These are phyloP conservation scores for Macrotus californicus DNA, from an alignment of 2,113 vertebrate genomes.

Conservation along the genomic window DNA sequence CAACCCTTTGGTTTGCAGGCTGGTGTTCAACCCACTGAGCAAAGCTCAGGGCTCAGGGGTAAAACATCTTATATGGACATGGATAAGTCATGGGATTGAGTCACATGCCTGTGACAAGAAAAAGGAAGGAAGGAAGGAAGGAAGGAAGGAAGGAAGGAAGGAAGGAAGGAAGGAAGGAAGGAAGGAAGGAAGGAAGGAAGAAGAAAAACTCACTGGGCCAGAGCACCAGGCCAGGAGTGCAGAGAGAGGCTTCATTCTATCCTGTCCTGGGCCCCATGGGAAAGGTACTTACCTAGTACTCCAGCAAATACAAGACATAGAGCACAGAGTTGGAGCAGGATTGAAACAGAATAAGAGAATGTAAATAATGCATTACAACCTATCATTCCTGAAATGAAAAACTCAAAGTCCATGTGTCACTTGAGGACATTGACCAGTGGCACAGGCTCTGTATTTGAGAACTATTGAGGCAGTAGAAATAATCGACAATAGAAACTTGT, in stretches of 20 bases:
- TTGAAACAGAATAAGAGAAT: background rate
- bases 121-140: too few relatives aligned
- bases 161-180: too few relatives aligned
- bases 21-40: too few relatives aligned
- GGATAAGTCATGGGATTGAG: background rate
- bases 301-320: background rate
- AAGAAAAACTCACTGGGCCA: background rate
- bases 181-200: accelerated
- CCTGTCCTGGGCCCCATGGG: background rate
- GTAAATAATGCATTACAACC: background rate
- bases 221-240: background rate
- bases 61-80: background rate
- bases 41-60: background rate
- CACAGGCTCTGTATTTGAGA: background rate
- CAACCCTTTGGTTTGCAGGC: background rate
- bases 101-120: background rate
- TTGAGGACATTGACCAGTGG: background rate
- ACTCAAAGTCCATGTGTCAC: background rate
- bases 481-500: background rate
- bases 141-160: too few relatives aligned
- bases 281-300: background rate
- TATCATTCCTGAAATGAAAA: background rate
- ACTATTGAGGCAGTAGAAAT: background rate
- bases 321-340: background rate
- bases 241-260: background rate